Evolutionary conservation across 2,113 vertebrate genomes (phyloP), one percentile per base, ranked within the genome.

Genomic region (Rafetus swinhoei): DNA sequence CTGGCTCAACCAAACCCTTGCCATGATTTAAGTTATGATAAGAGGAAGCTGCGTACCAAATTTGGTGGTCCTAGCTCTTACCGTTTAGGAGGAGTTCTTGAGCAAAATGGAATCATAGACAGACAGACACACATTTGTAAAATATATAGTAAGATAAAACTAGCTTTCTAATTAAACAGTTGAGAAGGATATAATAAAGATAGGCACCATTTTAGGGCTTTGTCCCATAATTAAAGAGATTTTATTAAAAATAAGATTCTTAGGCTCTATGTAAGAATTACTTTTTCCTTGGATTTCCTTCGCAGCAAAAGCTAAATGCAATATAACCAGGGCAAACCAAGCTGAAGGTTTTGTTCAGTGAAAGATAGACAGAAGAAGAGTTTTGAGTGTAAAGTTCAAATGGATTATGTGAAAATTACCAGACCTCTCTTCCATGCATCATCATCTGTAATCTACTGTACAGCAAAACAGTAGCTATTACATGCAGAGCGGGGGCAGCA

Each of bases 391-490:
- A 62, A 87, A 3, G 94, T 92, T 84, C 85, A 85, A 60, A 84
- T 6, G 91, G 80, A 93, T 94, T 84, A 2, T 84, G 84, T 32
- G 80, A 82, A 86, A 79, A 0, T 82, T 83, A 21, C 85, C 92
- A 93, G 93, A 2, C 62, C 32, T n/a, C 65, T 35, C 65, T 85
- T 95, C 82, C 94, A 91, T 89, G 86, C 86, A 93, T 2, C 86
- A 91, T 45, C 88, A 88, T 82, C 90, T 89, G n/a, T n/a, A 72
- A 72, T 72, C n/a, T 72, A 72, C n/a, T 21, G 86, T 56, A 85
- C 94, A 95, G 94, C 88, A 86, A 53, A 94, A 95, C 96, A 95
- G 96, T 95, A 95, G 97, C 95, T 89, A 91, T 92, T 95, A 92
- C 89, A 91, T 95, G 0, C 62, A 18, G 94, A 52, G 95, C 69